phyloP scores from a whole-genome alignment of 1,140 invertebrate species.

The Atta texana region DNA sequence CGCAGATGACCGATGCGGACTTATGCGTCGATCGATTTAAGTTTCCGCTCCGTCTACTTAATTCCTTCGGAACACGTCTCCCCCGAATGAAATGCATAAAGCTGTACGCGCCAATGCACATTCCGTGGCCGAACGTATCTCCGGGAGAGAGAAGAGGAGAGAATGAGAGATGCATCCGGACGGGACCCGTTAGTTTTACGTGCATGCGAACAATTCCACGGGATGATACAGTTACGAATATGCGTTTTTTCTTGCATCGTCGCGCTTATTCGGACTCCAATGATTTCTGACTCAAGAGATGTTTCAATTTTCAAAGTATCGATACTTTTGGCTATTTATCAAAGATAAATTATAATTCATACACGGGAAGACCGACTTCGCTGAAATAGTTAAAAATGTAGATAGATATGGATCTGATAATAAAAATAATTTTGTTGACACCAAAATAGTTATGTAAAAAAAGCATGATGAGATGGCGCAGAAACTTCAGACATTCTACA shows the following conservation, averaged over 20 bases:
- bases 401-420: no score
- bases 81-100: constrained; percentile 59
- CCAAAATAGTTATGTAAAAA: no score
- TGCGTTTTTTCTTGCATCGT: constrained; percentile 28
- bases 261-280: background rate
- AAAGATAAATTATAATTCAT: background rate
- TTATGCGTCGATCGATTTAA: constrained; percentile 54
- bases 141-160: constrained; percentile 32
- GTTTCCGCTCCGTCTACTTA: constrained; percentile 65
- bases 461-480: no score
- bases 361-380: no score
- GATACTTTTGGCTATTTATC: background rate
- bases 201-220: constrained; percentile 54
- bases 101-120: constrained; percentile 58
- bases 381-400: no score
- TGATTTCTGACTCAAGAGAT: background rate
- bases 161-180: constrained; percentile 51
- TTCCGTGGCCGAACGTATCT: constrained; percentile 44
- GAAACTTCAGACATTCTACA: no score
- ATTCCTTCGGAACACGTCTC: constrained; percentile 61
- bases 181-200: constrained; percentile 67
- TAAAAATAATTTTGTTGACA: no score
- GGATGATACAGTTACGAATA: constrained; percentile 61
- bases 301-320: background rate
- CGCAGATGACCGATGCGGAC: constrained; percentile 33